Evolutionary conservation across 2,797 vertebrate genomes (phyloP).

Genomic region (Valencia hispanica): DNA sequence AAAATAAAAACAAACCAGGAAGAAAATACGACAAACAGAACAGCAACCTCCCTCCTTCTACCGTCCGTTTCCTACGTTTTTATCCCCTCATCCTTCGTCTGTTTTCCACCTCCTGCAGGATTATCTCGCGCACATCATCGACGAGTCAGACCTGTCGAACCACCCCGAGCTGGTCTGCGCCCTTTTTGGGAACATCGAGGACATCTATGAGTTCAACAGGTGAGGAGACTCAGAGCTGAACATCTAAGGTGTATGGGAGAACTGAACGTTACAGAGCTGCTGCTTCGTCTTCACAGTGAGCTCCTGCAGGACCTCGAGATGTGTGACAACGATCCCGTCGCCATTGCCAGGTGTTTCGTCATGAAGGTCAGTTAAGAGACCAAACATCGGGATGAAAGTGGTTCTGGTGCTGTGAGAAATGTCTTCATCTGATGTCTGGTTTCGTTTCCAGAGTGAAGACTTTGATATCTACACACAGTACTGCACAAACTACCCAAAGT

Average conservation of each 20-base stretch:
- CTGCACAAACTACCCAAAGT: conserved; percentile 98
- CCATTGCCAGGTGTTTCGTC: conserved; percentile 92
- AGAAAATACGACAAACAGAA: neutral
- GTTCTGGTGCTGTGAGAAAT: neutral
- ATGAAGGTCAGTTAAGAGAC: conserved; percentile 76
- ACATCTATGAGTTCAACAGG: conserved; percentile 96
- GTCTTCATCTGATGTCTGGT: neutral
- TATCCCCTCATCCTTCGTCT: neutral
- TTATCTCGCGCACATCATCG: conserved; percentile 86
- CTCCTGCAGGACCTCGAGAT: conserved; percentile 91
- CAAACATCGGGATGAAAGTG: neutral
- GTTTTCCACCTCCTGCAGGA: conserved; percentile 1
- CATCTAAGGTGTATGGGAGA: neutral
- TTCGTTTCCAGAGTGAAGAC: conserved; percentile 87
- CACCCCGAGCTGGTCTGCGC: conserved; percentile 89
- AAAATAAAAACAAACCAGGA: neutral
- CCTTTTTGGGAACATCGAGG: conserved; percentile 96
- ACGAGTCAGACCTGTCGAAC: conserved; percentile 82
- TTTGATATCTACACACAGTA: conserved; percentile 97
- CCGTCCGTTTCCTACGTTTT: too few species aligned
- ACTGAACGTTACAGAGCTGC: neutral
- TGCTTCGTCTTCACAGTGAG: conserved; percentile 78
- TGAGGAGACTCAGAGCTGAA: conserved; percentile 36
- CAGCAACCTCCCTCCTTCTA: too few species aligned
- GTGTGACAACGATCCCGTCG: conserved; percentile 89